Conservation (phyloP, 2,797 vertebrate species). For the Simalia tracyae region DNA sequence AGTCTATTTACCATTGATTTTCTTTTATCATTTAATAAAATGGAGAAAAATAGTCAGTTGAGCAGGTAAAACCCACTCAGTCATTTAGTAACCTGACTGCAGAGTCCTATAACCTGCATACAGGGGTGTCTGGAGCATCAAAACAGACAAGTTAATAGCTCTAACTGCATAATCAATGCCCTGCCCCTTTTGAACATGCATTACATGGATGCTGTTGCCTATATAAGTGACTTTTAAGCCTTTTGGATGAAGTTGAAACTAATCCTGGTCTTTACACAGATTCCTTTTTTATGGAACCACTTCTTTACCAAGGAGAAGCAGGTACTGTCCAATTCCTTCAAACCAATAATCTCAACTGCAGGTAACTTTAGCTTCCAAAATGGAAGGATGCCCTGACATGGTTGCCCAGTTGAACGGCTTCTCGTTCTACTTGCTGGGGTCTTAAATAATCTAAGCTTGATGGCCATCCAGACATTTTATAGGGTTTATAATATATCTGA, state of each 20-base stretch:
- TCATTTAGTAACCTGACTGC: background rate
- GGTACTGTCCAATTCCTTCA: background rate
- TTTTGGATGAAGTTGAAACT: background rate
- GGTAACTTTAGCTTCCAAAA: constrained; percentile 7
- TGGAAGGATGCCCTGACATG: background rate
- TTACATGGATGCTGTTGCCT: too few relatives aligned
- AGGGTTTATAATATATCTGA: constrained; percentile 36
- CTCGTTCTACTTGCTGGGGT: background rate
- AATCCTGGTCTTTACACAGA: background rate
- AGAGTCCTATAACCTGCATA: background rate
- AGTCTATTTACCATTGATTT: background rate
- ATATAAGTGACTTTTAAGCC: background rate
- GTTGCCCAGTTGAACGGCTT: background rate
- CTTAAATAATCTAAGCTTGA: constrained; percentile 14
- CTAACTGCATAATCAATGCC: background rate
- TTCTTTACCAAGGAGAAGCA: background rate
- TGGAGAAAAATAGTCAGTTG: background rate
- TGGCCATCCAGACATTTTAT: constrained; percentile 10
- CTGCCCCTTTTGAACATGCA: background rate
- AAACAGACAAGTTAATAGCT: background rate
- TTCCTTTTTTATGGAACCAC: background rate
- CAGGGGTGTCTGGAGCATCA: background rate
- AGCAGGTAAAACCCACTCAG: background rate
- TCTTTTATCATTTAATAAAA: background rate
- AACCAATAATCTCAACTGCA: background rate